These are phyloP conservation scores for Myotis findleyi DNA, from an alignment of 2,797 vertebrate species.

Conservation along the genomic window DNA sequence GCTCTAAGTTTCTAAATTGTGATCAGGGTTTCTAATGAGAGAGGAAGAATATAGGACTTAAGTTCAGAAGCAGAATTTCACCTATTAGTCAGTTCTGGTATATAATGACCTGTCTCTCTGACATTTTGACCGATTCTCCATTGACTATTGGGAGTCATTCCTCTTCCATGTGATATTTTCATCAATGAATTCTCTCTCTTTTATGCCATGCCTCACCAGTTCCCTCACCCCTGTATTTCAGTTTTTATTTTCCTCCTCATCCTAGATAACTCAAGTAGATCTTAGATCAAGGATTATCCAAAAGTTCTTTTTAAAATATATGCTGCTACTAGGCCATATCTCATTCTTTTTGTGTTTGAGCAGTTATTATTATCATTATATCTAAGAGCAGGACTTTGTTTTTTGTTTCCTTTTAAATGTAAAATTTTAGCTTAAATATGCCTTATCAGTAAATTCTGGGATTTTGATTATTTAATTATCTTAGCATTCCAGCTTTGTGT, in stretches of 20 bases:
- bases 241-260: background rate
- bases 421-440: background rate
- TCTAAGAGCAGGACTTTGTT: background rate
- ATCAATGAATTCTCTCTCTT: background rate
- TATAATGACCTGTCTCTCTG: background rate
- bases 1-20: background rate
- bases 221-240: background rate
- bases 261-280: background rate
- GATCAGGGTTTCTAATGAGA: constrained; percentile 20
- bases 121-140: background rate
- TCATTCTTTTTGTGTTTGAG: background rate
- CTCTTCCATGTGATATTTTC: background rate
- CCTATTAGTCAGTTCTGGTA: background rate
- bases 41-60: background rate
- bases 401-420: constrained; percentile 29
- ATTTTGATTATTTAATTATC: constrained; percentile 21
- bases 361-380: background rate
- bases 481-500: background rate
- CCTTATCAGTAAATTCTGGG: background rate
- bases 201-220: background rate
- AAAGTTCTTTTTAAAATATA: background rate
- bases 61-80: background rate
- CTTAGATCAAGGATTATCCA: background rate
- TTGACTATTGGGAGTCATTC: background rate
- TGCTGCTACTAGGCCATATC: background rate